Base-by-base conservation (phyloP, 2,888 invertebrate genomes). In the Brachynemurus nebulosus region DNA sequence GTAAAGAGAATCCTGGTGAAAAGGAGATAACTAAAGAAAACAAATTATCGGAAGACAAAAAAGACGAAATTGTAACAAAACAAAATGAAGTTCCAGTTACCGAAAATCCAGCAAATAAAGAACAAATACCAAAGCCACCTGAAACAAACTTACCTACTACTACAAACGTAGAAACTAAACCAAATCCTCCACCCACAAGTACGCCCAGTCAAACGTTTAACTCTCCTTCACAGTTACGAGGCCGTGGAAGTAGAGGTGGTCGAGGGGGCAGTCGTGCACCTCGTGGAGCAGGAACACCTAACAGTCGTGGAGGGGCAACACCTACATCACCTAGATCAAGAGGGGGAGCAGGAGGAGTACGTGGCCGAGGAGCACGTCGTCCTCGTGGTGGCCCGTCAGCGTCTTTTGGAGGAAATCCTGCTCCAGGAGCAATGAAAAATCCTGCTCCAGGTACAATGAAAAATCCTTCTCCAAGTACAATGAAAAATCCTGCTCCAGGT, bases 331-430 rank as follows among this genome's bases (percentile, higher is more conserved):
- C 20, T 17, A 20, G 9, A 21, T 17, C 9, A 12, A 14, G 40
- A 14, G 16, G 40, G 14, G 21, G 18, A 16, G 14, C 20, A 25
- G 3, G 21, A n/a, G 18, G 40, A 5, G 16, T 19, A 2, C 14
- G 20, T 21, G 18, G 40, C 18, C 18, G 6, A 21, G 40, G 23
- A 2, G 12, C 23, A 20, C 23, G 40, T n/a, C n/a, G 23, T 25
- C 11, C 17, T 14, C 21, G 40, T 17, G 40, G 20, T 20, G 21
- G 23, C 58, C 56, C 30, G 62, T 63, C 14, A 67, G 66, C 56
- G 61, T 64, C 44, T 50, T 52, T 14, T 12, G 30, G 30, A 30
- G 14, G 30, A 4, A 4, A 12, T 9, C 30, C 30, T 12, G 30
- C 30, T 11, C 30, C 30, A 30, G 14, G 30, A 12, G 30, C n/a